Conservation (phyloP, 2,113 vertebrate genomes). For the Erinaceus europaeus region DNA sequence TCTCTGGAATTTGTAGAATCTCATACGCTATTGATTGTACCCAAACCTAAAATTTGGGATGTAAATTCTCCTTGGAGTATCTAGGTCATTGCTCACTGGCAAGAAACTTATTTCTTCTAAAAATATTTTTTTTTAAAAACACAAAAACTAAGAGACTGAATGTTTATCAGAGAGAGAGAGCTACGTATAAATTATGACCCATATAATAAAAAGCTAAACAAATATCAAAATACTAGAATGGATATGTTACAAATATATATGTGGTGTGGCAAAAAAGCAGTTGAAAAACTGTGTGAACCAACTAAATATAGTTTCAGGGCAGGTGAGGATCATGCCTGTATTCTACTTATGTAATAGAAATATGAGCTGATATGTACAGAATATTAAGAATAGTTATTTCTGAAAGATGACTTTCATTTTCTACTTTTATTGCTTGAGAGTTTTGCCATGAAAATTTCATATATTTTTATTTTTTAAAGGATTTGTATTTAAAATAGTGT, state of each 20-base stretch:
- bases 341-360: neutral
- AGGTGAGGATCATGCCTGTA: neutral
- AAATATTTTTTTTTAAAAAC: neutral
- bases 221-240: slow-evolving; percentile 5
- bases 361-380: neutral
- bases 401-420: slow-evolving; percentile 14
- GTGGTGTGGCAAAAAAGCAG: neutral
- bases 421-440: neutral
- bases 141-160: neutral
- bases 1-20: neutral
- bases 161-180: neutral
- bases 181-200: neutral
- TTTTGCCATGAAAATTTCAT: neutral
- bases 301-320: neutral
- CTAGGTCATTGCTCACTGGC: neutral
- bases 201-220: slow-evolving; percentile 39
- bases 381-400: neutral
- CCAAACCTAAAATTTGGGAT: too few species aligned
- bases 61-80: neutral
- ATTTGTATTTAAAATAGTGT: slow-evolving; percentile 12
- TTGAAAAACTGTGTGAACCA: neutral
- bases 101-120: neutral
- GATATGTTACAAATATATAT: neutral
- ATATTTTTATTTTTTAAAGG: slow-evolving; percentile 12
- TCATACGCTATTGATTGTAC: too few species aligned